Percentiles rank a stretch among this genome's conserved stretches.
Conservation (phyloP, 2,113 vertebrate genomes). For the Neolamprologus devosi region DNA sequence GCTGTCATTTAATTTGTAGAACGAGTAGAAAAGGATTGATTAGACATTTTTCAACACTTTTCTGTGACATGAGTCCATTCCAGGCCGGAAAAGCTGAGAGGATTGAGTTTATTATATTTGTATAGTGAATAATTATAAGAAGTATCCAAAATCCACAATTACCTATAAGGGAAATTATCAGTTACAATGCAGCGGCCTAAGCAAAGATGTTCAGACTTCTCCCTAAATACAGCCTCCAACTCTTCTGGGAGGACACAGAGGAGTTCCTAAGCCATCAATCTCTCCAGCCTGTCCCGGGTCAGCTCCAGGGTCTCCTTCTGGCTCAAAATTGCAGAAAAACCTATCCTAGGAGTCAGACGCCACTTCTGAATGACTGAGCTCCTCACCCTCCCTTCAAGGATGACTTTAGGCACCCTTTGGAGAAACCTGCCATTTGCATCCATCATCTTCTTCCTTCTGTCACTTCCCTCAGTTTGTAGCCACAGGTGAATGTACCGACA, state of each 20-base stretch:
- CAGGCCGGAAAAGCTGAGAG: neutral
- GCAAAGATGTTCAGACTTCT: neutral
- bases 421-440: neutral
- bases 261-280: neutral
- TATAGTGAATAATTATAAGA: neutral
- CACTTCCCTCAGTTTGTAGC: neutral
- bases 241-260: neutral
- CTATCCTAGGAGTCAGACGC: neutral
- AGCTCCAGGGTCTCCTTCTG: neutral
- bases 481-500: accelerated
- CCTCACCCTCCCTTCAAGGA: neutral
- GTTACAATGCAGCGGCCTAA: neutral
- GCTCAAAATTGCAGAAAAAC: neutral
- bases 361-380: neutral
- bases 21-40: neutral
- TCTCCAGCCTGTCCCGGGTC: neutral
- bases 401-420: neutral
- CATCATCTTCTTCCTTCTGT: neutral
- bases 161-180: neutral
- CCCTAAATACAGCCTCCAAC: accelerated
- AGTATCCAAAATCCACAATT: neutral
- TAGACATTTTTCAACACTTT: neutral
- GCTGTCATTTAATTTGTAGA: neutral
- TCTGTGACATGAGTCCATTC: neutral
- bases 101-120: neutral